These are phyloP conservation scores for Palythoa heliodiscus DNA, from an alignment of 92 coral and sea anemone genomes.

Conservation along the genomic window DNA sequence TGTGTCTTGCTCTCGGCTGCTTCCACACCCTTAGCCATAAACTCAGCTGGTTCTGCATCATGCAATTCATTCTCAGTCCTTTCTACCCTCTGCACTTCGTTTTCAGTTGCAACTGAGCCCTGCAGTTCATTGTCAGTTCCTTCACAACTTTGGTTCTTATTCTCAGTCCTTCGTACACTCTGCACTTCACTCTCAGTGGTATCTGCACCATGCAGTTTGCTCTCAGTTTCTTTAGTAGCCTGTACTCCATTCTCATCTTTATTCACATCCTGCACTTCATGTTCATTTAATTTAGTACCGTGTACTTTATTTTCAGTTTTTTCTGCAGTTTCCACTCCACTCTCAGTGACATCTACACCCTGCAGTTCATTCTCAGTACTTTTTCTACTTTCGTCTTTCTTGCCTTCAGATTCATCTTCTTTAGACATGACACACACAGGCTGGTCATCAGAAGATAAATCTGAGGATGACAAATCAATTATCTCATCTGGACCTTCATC, in stretches of 20 bases:
- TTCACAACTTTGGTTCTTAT: neutral
- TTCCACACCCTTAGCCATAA: neutral
- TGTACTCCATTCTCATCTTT: neutral
- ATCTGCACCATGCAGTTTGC: conserved; percentile 1
- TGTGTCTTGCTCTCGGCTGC: neutral
- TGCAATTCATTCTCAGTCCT: neutral
- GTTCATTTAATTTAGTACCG: no score
- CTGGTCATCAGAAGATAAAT: conserved; percentile 51
- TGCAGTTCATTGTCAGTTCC: conserved; percentile 32
- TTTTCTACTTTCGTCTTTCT: neutral
- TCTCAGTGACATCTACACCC: neutral
- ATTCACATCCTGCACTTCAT: neutral
- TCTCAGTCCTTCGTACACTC: neutral
- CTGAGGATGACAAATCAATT: conserved; percentile 80
- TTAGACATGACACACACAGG: conserved; percentile 44
- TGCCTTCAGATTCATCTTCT: conserved; percentile 3
- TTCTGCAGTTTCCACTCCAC: conserved; percentile 7
- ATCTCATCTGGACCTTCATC: conserved; percentile 86
- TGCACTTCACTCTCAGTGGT: neutral
- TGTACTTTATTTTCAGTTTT: no score
- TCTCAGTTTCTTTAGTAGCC: neutral
- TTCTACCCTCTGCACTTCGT: neutral
- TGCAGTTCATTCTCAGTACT: conserved; percentile 27
- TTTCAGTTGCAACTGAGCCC: neutral
- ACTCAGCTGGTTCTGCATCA: neutral